Evolutionary conservation across 2,888 invertebrate genomes (phyloP).

Genomic region (Caenorhabditis sp.): DNA sequence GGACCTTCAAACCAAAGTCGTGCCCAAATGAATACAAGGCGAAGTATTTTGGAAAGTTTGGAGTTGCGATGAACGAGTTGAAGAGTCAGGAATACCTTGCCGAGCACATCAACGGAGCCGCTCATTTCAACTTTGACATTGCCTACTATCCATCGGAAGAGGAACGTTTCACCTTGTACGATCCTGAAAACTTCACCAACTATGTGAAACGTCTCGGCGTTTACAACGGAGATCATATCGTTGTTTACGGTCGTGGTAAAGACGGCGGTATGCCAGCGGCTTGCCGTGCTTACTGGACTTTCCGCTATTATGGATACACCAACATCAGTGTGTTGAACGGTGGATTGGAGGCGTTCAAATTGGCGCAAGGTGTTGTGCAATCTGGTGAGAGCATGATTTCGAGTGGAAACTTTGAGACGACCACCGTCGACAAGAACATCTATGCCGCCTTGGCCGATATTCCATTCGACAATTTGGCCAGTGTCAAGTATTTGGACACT

Average conservation of each 20-base stretch:
- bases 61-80: conserved; percentile 43
- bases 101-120: conserved; percentile 55
- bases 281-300: conserved; percentile 54
- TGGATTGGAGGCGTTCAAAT: conserved; percentile 54
- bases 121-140: conserved; percentile 59
- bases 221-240: conserved; percentile 53
- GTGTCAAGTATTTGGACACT: conserved; percentile 36
- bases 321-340: conserved; percentile 46
- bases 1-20: conserved; percentile 34
- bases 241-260: conserved; percentile 55
- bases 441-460: conserved; percentile 26
- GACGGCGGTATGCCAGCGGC: conserved; percentile 59
- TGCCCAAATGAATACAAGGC: conserved; percentile 46
- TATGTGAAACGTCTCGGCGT: conserved; percentile 58
- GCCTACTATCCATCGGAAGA: conserved; percentile 58
- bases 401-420: conserved; percentile 32
- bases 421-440: conserved; percentile 15
- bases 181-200: conserved; percentile 53
- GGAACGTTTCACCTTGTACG: conserved; percentile 53
- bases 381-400: conserved; percentile 34
- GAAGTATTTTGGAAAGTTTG: conserved; percentile 56
- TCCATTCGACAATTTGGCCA: conserved; percentile 33
- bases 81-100: conserved; percentile 41
- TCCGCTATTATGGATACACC: conserved; percentile 58
- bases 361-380: conserved; percentile 33